A percentile compares a stretch with the other conserved stretches of the same genome.
These are phyloP conservation scores for Cardinalis cardinalis DNA, from an alignment of 2,113 vertebrate species.

Conservation along the genomic window DNA sequence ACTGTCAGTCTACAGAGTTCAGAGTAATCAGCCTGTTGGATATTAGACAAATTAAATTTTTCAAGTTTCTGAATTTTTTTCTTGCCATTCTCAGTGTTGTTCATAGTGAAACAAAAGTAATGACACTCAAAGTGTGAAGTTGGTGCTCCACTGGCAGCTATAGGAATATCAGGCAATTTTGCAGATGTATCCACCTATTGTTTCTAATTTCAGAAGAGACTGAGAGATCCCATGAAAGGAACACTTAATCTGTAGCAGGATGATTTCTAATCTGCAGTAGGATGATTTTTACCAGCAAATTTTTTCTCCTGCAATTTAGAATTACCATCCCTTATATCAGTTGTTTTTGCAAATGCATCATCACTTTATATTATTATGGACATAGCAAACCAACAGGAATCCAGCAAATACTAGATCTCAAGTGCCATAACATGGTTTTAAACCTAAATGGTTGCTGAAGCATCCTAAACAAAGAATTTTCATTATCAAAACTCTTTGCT, in stretches of 20 bases:
- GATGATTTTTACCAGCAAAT: background rate
- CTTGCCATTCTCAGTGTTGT: background rate
- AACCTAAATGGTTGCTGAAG: background rate
- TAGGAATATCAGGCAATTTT: background rate
- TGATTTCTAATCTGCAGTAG: background rate
- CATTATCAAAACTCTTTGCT: background rate
- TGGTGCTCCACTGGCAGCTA: background rate
- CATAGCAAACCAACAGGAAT: background rate
- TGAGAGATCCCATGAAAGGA: background rate
- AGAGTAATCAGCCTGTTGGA: background rate
- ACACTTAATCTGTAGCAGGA: background rate
- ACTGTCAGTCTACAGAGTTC: background rate
- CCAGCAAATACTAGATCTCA: background rate
- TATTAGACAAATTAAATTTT: background rate
- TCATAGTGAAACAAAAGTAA: background rate
- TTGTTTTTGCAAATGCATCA: background rate
- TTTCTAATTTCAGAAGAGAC: background rate
- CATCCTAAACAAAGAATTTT: background rate
- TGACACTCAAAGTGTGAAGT: fast-evolving
- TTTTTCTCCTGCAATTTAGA: background rate
- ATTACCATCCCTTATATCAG: background rate
- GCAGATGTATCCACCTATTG: background rate
- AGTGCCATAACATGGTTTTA: background rate
- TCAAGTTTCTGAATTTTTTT: background rate
- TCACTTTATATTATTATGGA: background rate